These are phyloP conservation scores for Pollenia labialis DNA, from an alignment of 2,888 invertebrate genomes.

Conservation along the genomic window DNA sequence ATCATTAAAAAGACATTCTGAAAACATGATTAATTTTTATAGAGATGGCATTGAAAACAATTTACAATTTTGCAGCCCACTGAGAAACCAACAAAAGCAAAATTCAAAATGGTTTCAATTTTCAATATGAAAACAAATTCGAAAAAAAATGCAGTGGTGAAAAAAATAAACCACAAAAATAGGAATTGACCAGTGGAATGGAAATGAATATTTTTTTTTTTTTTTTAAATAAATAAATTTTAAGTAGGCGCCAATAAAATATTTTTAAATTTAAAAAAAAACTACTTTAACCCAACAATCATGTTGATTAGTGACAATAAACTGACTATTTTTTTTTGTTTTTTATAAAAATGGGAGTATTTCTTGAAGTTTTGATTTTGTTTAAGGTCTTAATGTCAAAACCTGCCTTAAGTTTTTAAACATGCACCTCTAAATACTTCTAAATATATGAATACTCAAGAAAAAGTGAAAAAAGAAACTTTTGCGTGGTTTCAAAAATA, in stretches of 20 bases:
- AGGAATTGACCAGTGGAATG: conserved; percentile 59
- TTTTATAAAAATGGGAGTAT: conserved; percentile 25
- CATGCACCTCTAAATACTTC: conserved; percentile 41
- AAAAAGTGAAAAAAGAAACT: conserved; percentile 34
- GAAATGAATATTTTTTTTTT: conserved; percentile 13
- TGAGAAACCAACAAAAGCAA: not conserved
- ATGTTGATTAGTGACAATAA: conserved; percentile 57
- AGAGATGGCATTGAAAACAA: conserved; percentile 65
- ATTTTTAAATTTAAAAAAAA: conserved; percentile 33
- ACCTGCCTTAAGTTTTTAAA: conserved; percentile 15
- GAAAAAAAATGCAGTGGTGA: not conserved
- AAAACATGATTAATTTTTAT: conserved; percentile 45
- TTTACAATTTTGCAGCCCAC: conserved; percentile 49
- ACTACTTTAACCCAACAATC: conserved; percentile 34
- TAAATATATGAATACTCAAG: conserved; percentile 23
- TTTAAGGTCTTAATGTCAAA: conserved; percentile 18
- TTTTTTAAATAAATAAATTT: conserved; percentile 49
- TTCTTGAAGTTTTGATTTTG: conserved; percentile 4
- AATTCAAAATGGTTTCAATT: conserved; percentile 42
- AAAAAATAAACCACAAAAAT: conserved; percentile 50
- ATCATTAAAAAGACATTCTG: conserved; percentile 65
- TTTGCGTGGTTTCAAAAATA: conserved; percentile 51
- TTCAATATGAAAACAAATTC: conserved; percentile 30
- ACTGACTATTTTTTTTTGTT: not conserved
- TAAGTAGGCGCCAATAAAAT: conserved; percentile 65